Evolutionary conservation across 1,140 invertebrate species (phyloP).

Genomic region (Papilio polytes): DNA sequence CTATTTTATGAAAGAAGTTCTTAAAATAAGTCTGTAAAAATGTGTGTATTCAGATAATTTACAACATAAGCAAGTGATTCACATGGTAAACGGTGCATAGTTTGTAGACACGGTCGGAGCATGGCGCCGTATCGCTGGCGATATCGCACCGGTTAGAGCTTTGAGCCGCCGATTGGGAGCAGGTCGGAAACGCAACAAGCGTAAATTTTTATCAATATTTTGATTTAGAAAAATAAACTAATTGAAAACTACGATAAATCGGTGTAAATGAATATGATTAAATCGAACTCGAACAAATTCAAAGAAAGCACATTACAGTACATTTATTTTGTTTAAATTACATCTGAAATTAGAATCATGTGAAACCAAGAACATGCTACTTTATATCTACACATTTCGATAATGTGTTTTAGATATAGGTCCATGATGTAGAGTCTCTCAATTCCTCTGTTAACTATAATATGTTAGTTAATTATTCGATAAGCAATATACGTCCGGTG

Average conservation of each 20-base stretch:
- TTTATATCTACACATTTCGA: not conserved
- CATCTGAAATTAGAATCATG: too few relatives aligned
- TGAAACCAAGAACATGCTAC: not conserved
- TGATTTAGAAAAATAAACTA: not conserved
- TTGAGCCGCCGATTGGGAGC: constrained; percentile 54
- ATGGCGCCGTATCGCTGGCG: constrained; percentile 29
- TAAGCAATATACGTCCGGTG: constrained; percentile 24
- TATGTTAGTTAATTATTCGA: not conserved
- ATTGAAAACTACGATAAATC: too few relatives aligned
- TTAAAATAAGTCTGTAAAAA: not conserved
- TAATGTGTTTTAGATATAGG: not conserved
- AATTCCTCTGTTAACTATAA: not conserved
- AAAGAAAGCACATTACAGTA: too few relatives aligned
- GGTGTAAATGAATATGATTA: too few relatives aligned
- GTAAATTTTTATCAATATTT: not conserved
- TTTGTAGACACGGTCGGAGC: constrained; percentile 20
- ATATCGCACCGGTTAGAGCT: constrained; percentile 44
- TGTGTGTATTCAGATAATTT: not conserved
- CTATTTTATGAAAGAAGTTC: not conserved
- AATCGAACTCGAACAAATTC: too few relatives aligned
- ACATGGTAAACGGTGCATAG: constrained; percentile 31
- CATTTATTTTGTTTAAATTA: too few relatives aligned
- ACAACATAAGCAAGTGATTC: constrained; percentile 28
- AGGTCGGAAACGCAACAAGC: constrained; percentile 9
- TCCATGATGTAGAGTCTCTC: not conserved